Conservation (phyloP, 2,888 invertebrate genomes). For the Coelinius sp. region DNA sequence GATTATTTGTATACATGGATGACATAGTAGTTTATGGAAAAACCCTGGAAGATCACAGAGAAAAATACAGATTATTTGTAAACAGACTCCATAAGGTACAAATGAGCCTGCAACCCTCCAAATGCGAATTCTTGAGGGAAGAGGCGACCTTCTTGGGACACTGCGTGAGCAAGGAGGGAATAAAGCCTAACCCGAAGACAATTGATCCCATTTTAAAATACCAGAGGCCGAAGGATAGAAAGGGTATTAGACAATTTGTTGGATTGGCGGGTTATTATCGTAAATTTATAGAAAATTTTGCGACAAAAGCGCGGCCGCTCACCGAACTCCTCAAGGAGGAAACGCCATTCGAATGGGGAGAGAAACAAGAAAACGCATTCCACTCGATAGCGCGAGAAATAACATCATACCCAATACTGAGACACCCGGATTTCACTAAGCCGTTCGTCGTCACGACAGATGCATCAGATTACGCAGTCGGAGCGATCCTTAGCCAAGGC, state of each 20-base stretch:
- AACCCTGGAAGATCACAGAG: not conserved
- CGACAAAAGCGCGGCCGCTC: not conserved
- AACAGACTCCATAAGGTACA: slow-evolving; percentile 22
- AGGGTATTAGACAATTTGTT: not conserved
- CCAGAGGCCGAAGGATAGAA: not conserved
- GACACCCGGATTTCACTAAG: slow-evolving; percentile 57
- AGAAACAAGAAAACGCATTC: not conserved
- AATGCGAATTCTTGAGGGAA: slow-evolving; percentile 9
- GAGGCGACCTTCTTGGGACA: slow-evolving; percentile 1
- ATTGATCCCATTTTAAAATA: not conserved
- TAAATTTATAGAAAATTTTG: not conserved
- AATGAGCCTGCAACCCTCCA: not conserved
- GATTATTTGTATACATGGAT: slow-evolving; percentile 6
- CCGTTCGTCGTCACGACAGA: slow-evolving; percentile 56
- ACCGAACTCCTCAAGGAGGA: not conserved
- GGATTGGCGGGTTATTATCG: not conserved
- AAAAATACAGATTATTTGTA: not conserved
- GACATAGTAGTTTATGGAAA: slow-evolving; percentile 1
- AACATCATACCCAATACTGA: not conserved
- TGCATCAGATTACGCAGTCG: slow-evolving; percentile 55
- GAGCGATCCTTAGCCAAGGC: slow-evolving; percentile 57
- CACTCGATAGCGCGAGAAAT: not conserved
- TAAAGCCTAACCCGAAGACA: slow-evolving; percentile 6
- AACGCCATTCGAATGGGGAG: not conserved
- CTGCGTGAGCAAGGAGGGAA: not conserved